Base-by-base conservation (phyloP, 2,888 invertebrate species). In the Ennomos erosarius region DNA sequence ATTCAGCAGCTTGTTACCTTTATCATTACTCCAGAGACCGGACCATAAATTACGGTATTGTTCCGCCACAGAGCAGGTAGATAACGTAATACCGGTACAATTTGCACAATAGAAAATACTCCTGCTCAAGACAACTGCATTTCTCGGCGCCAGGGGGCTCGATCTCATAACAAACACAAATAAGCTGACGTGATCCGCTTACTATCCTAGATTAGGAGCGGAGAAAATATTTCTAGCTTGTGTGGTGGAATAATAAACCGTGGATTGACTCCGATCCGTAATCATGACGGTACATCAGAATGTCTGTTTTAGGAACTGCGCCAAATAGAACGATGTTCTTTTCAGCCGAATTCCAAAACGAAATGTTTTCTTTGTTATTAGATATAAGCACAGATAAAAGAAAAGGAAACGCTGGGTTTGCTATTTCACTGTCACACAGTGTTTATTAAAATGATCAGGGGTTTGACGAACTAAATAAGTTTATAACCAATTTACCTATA, bases 141-240 rank as follows among this genome's bases (percentile, higher is more conserved):
- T 33, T 48, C 51, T 44, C 49, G 82, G 84, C 86, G 85, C 88
- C 81, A 74, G 82, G 82, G 84, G 84, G 82, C 77, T 75, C 71
- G 76, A 84, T 85, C 88, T 90, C 87, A 90, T 90, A 90, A 90
- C 89, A 88, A 89, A 90, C 85, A 90, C 84, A 87, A 90, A 88
- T 90, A 90, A 91, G 82, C 81, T 85, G 91, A 91, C 91, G 85
- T 91, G 90, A 92, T 90, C 91, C 87, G 87, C 90, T 92, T 91
- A 89, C 87, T 77, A 77, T 70, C 79, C 81, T 82, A 88, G 89
- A 90, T 90, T 88, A 90, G 77, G 81, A 80, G 71, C 65, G 71
- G 71, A 76, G 81, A 79, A 80, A 84, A 81, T 84, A 85, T 83
- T 85, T 78, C 81, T 80, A 78, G 79, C 75, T 79, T 74, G 50